A percentile compares a stretch with the other conserved stretches of the same genome.
These are phyloP conservation scores for Ectropis grisescens DNA, from an alignment of 1,140 invertebrate genomes.

Conservation along the genomic window DNA sequence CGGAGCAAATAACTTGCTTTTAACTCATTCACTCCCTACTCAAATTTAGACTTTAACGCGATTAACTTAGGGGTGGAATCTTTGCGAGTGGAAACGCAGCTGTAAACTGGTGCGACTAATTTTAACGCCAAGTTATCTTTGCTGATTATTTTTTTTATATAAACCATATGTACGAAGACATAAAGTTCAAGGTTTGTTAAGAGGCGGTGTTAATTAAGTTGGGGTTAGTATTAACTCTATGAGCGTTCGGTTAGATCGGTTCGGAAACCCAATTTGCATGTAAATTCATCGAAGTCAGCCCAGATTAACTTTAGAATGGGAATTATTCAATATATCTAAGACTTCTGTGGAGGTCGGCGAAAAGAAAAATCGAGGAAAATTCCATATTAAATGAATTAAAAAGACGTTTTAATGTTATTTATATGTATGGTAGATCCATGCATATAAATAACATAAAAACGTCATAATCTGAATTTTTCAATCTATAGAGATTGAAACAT, in stretches of 20 bases:
- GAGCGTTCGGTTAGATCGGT: constrained; percentile 31
- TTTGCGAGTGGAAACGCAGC: constrained; percentile 5
- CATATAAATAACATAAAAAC: no score
- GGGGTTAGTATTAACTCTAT: constrained; percentile 29
- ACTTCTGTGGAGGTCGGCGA: constrained; percentile 5
- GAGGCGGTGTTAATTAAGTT: constrained; percentile 6
- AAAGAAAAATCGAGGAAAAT: no score
- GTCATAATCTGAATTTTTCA: no score
- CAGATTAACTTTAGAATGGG: constrained; percentile 39
- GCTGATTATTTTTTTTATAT: constrained; percentile 5
- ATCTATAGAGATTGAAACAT: no score
- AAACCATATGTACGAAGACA: constrained; percentile 2
- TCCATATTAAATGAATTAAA: no score
- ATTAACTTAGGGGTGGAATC: constrained; percentile 8
- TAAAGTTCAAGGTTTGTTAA: constrained; percentile 2
- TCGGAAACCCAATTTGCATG: constrained; percentile 44
- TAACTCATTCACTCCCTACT: no score
- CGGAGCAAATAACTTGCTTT: no score
- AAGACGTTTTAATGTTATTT: no score
- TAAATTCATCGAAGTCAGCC: constrained; percentile 41
- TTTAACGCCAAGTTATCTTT: constrained; percentile 13
- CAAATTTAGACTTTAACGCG: no score
- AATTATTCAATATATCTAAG: constrained; percentile 24
- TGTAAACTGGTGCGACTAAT: constrained; percentile 20
- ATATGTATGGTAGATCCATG: no score